Evolutionary conservation across 2,797 vertebrate genomes (phyloP).

Genomic region (Perdix hodgsoniae): DNA sequence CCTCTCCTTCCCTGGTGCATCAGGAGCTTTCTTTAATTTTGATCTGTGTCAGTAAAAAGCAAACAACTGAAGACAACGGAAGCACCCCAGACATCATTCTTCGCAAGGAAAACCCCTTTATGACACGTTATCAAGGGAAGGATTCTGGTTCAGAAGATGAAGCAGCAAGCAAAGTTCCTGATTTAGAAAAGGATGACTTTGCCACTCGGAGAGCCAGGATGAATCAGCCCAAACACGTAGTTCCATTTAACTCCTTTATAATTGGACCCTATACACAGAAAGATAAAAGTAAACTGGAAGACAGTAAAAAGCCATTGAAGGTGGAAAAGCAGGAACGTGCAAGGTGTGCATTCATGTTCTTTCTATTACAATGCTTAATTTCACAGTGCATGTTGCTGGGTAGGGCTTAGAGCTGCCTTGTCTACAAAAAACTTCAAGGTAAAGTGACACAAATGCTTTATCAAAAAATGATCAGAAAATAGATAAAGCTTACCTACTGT

Average conservation of each 20-base stretch:
- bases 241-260: slow-evolving; percentile 76
- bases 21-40: slow-evolving; percentile 74
- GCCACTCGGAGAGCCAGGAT: slow-evolving; percentile 82
- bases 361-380: slow-evolving; percentile 11
- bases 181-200: slow-evolving; percentile 92
- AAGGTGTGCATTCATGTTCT: slow-evolving; percentile 77
- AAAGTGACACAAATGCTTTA: not conserved
- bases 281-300: slow-evolving; percentile 59
- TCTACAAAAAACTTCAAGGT: not conserved
- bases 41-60: slow-evolving; percentile 75
- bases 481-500: not conserved
- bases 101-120: slow-evolving; percentile 88
- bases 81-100: slow-evolving; percentile 87
- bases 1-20: not conserved
- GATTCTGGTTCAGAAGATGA: slow-evolving; percentile 86
- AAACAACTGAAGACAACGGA: slow-evolving; percentile 71
- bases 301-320: slow-evolving; percentile 52
- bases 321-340: slow-evolving; percentile 61
- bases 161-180: slow-evolving; percentile 82
- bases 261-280: slow-evolving; percentile 76
- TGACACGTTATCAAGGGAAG: slow-evolving; percentile 78
- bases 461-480: not conserved
- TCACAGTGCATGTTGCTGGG: not conserved
- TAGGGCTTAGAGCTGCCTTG: not conserved
- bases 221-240: slow-evolving; percentile 75